Percentiles rank a stretch among this genome's conserved stretches.
phyloP scores from a whole-genome alignment of 2,797 vertebrate genomes.

The Eulemur mongoz region DNA sequence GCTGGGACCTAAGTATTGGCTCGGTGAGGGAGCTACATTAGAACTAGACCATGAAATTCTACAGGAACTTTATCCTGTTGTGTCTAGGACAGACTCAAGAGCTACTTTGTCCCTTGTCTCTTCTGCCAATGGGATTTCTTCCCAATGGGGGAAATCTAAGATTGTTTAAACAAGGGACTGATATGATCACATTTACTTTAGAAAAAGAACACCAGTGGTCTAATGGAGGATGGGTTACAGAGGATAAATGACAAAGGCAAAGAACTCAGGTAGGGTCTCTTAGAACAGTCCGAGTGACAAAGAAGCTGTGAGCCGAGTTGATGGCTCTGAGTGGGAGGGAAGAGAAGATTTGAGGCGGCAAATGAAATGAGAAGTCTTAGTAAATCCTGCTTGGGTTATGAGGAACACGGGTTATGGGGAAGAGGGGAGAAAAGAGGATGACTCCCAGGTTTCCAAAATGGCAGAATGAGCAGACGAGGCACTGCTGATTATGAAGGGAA shows the following conservation, averaged over 20 bases:
- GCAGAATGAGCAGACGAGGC: background rate
- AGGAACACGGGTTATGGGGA: background rate
- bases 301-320: background rate
- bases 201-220: background rate
- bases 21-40: background rate
- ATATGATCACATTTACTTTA: background rate
- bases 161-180: background rate
- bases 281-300: background rate
- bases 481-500: background rate
- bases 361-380: background rate
- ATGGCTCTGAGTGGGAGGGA: background rate
- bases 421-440: background rate
- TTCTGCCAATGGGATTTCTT: background rate
- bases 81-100: background rate
- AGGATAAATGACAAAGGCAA: background rate
- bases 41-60: background rate
- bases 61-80: background rate
- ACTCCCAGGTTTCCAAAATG: background rate
- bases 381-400: background rate
- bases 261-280: background rate
- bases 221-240: background rate
- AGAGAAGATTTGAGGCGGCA: background rate
- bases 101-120: background rate
- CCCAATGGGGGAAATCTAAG: background rate
- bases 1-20: background rate